Evolutionary conservation across 2,888 invertebrate species (phyloP).

Genomic region (Aphodius granarius): DNA sequence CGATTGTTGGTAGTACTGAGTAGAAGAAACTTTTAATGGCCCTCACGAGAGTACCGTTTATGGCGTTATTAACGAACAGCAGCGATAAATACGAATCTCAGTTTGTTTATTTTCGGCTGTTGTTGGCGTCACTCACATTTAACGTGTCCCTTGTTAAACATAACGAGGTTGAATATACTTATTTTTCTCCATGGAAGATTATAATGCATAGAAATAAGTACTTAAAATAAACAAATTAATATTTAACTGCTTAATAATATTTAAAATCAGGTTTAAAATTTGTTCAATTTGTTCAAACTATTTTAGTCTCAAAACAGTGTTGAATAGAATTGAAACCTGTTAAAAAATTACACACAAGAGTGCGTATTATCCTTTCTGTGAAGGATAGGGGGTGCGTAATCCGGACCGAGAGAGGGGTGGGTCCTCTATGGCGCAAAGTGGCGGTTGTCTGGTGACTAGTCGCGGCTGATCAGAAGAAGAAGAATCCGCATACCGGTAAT

Average conservation of each 20-base stretch:
- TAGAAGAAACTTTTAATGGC: slow-evolving; percentile 29
- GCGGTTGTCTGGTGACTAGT: neutral
- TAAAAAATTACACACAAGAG: neutral
- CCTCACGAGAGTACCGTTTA: slow-evolving; percentile 23
- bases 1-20: slow-evolving; percentile 1
- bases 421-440: neutral
- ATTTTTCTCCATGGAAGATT: too few species aligned
- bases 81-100: neutral
- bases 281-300: too few species aligned
- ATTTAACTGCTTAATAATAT: too few species aligned
- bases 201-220: too few species aligned
- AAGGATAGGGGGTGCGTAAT: slow-evolving; percentile 6
- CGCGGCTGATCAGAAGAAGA: slow-evolving; percentile 13
- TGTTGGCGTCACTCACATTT: neutral
- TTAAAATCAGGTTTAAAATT: too few species aligned
- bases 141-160: neutral
- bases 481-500: slow-evolving; percentile 36
- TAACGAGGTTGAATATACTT: neutral
- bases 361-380: neutral
- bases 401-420: slow-evolving; percentile 5
- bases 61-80: neutral
- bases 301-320: too few species aligned
- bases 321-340: neutral
- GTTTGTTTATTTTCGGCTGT: neutral
- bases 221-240: too few species aligned